These are phyloP conservation scores for Astreopora myriophthalma DNA, from an alignment of 64 coral and sea anemone species.

Conservation along the genomic window DNA sequence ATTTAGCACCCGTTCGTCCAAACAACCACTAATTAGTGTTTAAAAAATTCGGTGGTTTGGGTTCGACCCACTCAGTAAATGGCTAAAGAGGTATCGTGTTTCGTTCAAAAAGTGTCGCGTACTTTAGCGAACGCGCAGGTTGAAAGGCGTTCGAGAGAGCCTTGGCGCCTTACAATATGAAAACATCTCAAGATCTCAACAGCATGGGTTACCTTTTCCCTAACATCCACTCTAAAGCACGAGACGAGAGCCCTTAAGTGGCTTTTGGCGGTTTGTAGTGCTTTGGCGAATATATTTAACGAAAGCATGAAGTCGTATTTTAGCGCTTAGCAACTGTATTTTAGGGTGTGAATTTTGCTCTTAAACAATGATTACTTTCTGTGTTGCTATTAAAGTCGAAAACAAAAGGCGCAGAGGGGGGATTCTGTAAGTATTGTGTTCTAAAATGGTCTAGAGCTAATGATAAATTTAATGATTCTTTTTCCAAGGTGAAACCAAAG, in stretches of 20 bases:
- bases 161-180: neutral
- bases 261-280: neutral
- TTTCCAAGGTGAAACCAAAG: neutral
- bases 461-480: neutral
- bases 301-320: neutral
- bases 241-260: conserved; percentile 15
- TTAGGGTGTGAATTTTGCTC: neutral
- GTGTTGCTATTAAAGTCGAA: neutral
- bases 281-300: conserved; percentile 13
- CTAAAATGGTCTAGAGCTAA: neutral
- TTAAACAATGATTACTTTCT: conserved; percentile 17
- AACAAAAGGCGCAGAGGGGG: neutral
- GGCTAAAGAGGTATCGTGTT: conserved; percentile 7
- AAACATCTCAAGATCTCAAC: conserved; percentile 51
- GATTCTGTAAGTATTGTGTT: too few species aligned
- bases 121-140: neutral
- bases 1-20: conserved; percentile 53
- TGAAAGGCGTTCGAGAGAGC: conserved; percentile 24
- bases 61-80: conserved; percentile 10
- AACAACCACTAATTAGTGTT: conserved; percentile 54
- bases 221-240: conserved; percentile 14
- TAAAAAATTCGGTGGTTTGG: conserved; percentile 39
- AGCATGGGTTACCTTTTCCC: neutral
- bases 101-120: conserved; percentile 9
- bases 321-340: neutral